Conservation (phyloP, 2,888 invertebrate genomes). For the Lasius platythorax region DNA sequence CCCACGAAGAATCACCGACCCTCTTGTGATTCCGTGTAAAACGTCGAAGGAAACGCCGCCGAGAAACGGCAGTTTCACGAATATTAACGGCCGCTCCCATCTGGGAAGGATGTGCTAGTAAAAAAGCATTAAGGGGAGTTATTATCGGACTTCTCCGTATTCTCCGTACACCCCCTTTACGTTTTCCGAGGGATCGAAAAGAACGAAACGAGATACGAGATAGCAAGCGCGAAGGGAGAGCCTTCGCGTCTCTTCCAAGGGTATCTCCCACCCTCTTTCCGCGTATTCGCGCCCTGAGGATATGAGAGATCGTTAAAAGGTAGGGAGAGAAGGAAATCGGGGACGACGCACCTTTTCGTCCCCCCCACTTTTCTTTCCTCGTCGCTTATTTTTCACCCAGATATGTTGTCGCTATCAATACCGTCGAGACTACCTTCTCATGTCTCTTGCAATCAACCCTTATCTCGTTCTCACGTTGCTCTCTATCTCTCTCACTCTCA, state of each 20-base stretch:
- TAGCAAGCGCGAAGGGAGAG: constrained; percentile 47
- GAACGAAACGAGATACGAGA: constrained; percentile 60
- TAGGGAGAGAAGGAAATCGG: constrained; percentile 37
- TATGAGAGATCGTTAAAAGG: constrained; percentile 63
- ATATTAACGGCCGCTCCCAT: constrained; percentile 54
- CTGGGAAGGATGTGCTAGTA: constrained; percentile 58
- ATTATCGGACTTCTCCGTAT: constrained; percentile 64
- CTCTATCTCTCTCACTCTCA: constrained; percentile 41
- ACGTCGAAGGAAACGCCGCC: constrained; percentile 42
- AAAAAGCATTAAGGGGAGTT: constrained; percentile 71
- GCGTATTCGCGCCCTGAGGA: constrained; percentile 62
- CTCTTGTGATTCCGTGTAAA: constrained; percentile 42
- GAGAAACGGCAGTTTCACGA: constrained; percentile 58
- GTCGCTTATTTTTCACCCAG: constrained; percentile 77
- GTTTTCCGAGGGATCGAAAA: constrained; percentile 51
- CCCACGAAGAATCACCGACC: neutral
- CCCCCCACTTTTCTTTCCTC: constrained; percentile 58
- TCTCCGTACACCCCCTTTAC: neutral
- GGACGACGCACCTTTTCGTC: constrained; percentile 76
- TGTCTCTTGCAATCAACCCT: constrained; percentile 74
- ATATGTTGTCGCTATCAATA: constrained; percentile 78
- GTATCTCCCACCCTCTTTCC: constrained; percentile 31
- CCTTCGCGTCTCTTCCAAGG: constrained; percentile 52
- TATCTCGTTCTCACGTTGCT: constrained; percentile 73
- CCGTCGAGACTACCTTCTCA: constrained; percentile 59